Base-by-base conservation (phyloP, 2,797 vertebrate species). In the Rhinatrema bivittatum region DNA sequence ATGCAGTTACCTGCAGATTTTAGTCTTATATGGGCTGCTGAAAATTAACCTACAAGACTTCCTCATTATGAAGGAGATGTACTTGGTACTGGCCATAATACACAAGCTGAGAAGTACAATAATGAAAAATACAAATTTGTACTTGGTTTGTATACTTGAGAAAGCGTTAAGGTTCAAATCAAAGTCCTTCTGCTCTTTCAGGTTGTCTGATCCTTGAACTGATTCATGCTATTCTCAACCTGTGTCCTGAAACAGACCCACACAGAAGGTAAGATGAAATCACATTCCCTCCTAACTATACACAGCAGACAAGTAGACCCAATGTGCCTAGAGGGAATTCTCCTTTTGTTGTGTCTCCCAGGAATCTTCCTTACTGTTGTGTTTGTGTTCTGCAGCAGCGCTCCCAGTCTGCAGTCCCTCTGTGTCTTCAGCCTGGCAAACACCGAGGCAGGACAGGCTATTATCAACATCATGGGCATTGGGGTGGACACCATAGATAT, bases 371-470 rank as follows among this genome's bases (percentile, higher is more conserved):
- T 7, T 13, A 14, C 32, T n/a, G 9, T 3, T 35, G 7, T 42
- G 5, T 40, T 7, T 22, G 19, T 51, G 9, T 65, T 28, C 60
- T 45, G 2, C 45, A 79, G 74, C 62, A 93, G 72, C 35, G 55
- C 82, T 4, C 94, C 91, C 43, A 94, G 88, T 56, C 83, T 99
- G 32, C 96, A 96, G 79, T 90, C 90, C 28, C 64, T 99, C 29
- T 98, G 95, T 50, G 91, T 97, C 79, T 96, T 93, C 73, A 94
- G 94, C 65, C 75, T 99, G 74, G 89, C 94, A 9, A 97, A 97
- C 74, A 97, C 91, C 0, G 95, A 99, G 65, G 93, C 96, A 3
- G 95, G 96, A 3, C 95, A 97, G 68, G 94, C 95, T 0, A 87
- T 99, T 16, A 88, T 97, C 41, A 96, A 91, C 36, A 97, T 99